These are phyloP conservation scores for Papilio polytes DNA, from an alignment of 1,140 invertebrate species.

Conservation along the genomic window DNA sequence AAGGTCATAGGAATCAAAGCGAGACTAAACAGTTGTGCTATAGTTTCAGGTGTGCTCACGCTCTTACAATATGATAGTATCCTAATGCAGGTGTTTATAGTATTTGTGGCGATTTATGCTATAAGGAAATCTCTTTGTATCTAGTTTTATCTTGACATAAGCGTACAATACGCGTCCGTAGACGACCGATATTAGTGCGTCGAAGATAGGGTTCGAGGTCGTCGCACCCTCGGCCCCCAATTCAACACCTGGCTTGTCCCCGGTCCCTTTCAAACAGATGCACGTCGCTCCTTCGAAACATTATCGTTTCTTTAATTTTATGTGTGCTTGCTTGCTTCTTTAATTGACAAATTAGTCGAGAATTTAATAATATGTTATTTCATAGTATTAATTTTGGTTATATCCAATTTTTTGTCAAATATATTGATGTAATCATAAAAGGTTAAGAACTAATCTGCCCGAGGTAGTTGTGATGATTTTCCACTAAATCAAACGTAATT, in stretches of 20 bases:
- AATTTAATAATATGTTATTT: too few relatives aligned
- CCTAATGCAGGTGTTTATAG: too few relatives aligned
- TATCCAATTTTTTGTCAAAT: too few relatives aligned
- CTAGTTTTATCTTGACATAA: background rate
- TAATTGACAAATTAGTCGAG: background rate
- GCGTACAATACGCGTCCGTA: background rate
- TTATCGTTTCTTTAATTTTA: slow-evolving; percentile 54
- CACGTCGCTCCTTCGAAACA: slow-evolving; percentile 56
- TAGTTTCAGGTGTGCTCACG: too few relatives aligned
- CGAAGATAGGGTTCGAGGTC: slow-evolving; percentile 67
- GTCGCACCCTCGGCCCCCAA: slow-evolving; percentile 72
- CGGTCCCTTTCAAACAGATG: slow-evolving; percentile 70
- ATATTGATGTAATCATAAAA: too few relatives aligned
- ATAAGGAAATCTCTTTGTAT: slow-evolving; percentile 3
- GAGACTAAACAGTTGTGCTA: too few relatives aligned
- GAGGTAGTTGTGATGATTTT: too few relatives aligned
- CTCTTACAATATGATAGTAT: too few relatives aligned
- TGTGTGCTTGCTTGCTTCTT: slow-evolving; percentile 44
- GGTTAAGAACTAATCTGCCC: too few relatives aligned
- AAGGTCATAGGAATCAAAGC: too few relatives aligned
- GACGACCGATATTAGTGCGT: slow-evolving; percentile 1
- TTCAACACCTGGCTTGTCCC: slow-evolving; percentile 74
- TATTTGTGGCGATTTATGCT: background rate
- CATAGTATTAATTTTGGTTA: too few relatives aligned
- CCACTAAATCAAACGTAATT: too few relatives aligned